phyloP scores from a whole-genome alignment of 2,888 invertebrate species.

The Fragum sueziense region DNA sequence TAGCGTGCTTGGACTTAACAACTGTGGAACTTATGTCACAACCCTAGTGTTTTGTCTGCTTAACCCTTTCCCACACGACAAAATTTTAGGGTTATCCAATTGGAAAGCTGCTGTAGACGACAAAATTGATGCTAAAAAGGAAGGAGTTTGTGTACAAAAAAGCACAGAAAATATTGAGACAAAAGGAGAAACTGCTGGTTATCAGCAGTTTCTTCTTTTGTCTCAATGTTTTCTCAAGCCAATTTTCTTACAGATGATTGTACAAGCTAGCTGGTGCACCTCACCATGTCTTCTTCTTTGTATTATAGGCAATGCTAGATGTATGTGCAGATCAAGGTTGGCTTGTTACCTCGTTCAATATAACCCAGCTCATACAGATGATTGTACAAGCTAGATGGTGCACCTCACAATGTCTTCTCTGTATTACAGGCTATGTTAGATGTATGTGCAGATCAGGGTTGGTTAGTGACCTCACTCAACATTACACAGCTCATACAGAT shows the following conservation, averaged over 20 bases:
- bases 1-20: no score
- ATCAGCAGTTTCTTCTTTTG: no score
- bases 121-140: no score
- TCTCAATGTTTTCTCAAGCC: no score
- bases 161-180: no score
- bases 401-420: background rate
- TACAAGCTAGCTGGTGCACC: constrained; percentile 93
- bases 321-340: constrained; percentile 95
- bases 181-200: no score
- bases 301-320: constrained; percentile 95
- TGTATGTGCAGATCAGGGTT: constrained; percentile 94
- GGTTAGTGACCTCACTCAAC: constrained; percentile 91
- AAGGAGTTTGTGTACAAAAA: no score
- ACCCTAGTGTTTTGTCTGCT: no score
- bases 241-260: constrained; percentile 94
- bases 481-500: constrained; percentile 91
- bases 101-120: no score
- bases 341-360: constrained; percentile 90
- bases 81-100: no score
- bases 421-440: constrained; percentile 95
- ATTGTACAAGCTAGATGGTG: constrained; percentile 95
- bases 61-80: no score
- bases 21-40: no score
- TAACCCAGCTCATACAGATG: constrained; percentile 91
- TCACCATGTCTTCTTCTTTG: background rate